Percentiles rank a stretch among this genome's conserved stretches.
phyloP scores from a whole-genome alignment of 2,888 invertebrate species.

The Keiferia lycopersicella region DNA sequence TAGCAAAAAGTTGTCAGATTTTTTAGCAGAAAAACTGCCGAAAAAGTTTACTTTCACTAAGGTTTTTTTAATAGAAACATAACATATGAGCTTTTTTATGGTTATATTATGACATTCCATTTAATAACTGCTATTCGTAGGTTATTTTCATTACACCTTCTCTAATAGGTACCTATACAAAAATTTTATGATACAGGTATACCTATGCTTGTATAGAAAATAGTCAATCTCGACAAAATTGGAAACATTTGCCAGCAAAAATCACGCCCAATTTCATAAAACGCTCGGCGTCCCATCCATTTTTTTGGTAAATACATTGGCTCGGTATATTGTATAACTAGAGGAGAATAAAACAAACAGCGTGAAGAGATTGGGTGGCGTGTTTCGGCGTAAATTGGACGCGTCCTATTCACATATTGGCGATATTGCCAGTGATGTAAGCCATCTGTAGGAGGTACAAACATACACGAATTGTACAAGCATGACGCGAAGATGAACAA shows the following conservation, averaged over 20 bases:
- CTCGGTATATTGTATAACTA: constrained; percentile 19
- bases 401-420: constrained; percentile 63
- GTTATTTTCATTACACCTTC: too few species aligned
- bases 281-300: constrained; percentile 1
- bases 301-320: constrained; percentile 28
- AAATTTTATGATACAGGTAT: too few species aligned
- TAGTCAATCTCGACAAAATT: constrained; percentile 10
- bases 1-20: too few species aligned
- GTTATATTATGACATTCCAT: too few species aligned
- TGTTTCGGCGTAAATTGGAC: constrained; percentile 62
- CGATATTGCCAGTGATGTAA: constrained; percentile 46
- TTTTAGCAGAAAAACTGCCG: too few species aligned
- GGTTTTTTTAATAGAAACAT: too few species aligned
- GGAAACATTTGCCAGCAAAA: constrained; percentile 2
- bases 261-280: constrained; percentile 16
- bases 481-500: too few species aligned
- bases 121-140: too few species aligned
- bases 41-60: too few species aligned
- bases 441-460: constrained; percentile 33
- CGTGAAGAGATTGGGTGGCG: constrained; percentile 38
- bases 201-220: not conserved
- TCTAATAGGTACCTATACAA: not conserved
- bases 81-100: too few species aligned
- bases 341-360: constrained; percentile 36
- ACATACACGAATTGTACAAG: too few species aligned